Evolutionary conservation across 1,140 invertebrate species (phyloP).

Genomic region (Sinonovacula constricta): DNA sequence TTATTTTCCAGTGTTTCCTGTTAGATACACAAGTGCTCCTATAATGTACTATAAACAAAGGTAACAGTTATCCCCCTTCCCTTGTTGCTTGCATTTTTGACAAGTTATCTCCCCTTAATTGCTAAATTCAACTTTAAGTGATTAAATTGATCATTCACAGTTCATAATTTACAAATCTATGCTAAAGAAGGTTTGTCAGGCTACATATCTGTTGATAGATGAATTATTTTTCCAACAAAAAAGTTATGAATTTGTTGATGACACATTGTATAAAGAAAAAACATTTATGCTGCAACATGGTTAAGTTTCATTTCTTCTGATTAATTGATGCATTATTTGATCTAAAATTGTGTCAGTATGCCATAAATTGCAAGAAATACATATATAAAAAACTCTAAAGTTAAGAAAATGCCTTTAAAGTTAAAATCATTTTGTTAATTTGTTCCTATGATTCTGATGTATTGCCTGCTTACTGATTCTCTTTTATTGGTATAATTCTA

Average conservation of each 20-base stretch:
- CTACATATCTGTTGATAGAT: not conserved
- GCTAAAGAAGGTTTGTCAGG: not conserved
- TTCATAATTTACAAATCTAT: not conserved
- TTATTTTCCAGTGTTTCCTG: not conserved
- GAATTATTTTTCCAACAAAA: not conserved
- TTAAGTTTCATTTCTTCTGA: too few relatives aligned
- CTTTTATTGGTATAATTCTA: too few relatives aligned
- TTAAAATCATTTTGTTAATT: too few relatives aligned
- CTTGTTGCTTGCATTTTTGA: not conserved
- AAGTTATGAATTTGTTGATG: not conserved
- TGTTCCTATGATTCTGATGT: too few relatives aligned
- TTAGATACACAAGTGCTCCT: slow-evolving; percentile 8
- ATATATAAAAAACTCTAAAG: too few relatives aligned
- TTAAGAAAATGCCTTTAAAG: too few relatives aligned
- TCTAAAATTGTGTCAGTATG: too few relatives aligned
- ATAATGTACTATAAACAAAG: slow-evolving; percentile 46
- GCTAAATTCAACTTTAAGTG: not conserved
- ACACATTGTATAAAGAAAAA: not conserved
- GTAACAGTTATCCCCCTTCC: slow-evolving; percentile 19
- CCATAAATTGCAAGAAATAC: too few relatives aligned
- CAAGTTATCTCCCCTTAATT: not conserved
- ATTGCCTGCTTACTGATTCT: too few relatives aligned
- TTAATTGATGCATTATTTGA: too few relatives aligned
- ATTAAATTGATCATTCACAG: not conserved
- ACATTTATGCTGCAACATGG: too few relatives aligned